Conservation (phyloP, 2,888 invertebrate species). For the Ectobius pallidus region DNA sequence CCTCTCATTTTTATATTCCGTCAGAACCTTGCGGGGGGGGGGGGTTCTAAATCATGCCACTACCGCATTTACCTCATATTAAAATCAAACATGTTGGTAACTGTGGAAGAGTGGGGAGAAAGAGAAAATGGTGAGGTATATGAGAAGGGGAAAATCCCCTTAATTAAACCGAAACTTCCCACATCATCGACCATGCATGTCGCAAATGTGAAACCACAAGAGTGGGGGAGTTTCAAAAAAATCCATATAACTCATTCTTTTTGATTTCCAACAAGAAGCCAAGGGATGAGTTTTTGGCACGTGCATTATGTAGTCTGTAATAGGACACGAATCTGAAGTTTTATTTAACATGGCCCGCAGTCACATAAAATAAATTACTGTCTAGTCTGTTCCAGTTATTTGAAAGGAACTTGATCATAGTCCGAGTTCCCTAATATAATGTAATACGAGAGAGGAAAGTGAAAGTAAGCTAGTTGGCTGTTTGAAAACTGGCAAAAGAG, state of each 20-base stretch:
- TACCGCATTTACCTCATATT: background rate
- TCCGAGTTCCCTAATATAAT: too few relatives aligned
- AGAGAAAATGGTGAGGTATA: background rate
- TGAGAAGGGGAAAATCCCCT: background rate
- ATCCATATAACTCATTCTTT: background rate
- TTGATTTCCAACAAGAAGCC: background rate
- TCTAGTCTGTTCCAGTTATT: too few relatives aligned
- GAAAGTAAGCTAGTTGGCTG: too few relatives aligned
- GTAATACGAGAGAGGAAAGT: too few relatives aligned
- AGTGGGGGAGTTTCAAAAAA: background rate
- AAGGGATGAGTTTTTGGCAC: background rate
- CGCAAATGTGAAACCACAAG: constrained; percentile 9
- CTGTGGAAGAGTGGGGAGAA: background rate
- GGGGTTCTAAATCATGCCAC: background rate
- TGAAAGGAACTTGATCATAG: too few relatives aligned
- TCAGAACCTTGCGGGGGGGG: too few relatives aligned
- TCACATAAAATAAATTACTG: background rate
- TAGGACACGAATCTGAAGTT: background rate
- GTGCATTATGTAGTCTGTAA: background rate
- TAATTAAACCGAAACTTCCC: constrained; percentile 30
- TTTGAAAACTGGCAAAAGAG: too few relatives aligned
- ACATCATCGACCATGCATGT: constrained; percentile 27
- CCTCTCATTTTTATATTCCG: too few relatives aligned
- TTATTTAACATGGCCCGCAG: background rate
- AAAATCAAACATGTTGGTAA: background rate